Conservation (phyloP, 2,113 vertebrate species). For the Polypterus bichir region DNA sequence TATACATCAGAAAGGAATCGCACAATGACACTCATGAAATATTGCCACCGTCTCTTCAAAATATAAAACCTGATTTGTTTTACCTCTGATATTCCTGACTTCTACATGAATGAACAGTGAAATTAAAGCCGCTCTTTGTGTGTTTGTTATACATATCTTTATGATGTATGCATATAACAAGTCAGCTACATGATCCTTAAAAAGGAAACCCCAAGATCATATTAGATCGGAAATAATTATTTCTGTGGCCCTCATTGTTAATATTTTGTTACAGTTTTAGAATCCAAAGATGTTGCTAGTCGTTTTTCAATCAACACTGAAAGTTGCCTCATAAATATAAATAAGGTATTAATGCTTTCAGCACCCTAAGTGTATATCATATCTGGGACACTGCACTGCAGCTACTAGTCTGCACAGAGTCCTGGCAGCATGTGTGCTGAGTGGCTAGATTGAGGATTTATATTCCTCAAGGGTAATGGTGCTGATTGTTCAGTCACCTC, state of each 20-base stretch:
- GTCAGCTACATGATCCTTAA: too few species aligned
- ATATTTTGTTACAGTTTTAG: neutral
- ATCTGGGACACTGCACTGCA: neutral
- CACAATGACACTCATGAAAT: too few species aligned
- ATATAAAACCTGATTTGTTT: too few species aligned
- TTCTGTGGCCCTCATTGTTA: neutral
- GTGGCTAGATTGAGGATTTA: slow-evolving; percentile 25
- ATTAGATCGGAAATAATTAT: neutral
- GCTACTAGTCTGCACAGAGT: slow-evolving; percentile 14
- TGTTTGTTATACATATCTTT: too few species aligned
- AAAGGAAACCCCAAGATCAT: too few species aligned
- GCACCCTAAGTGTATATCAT: slow-evolving; percentile 3
- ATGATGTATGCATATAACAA: too few species aligned
- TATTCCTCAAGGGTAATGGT: slow-evolving; percentile 34
- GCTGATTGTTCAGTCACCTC: slow-evolving; percentile 47
- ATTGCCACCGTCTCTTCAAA: too few species aligned
- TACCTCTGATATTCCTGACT: too few species aligned
- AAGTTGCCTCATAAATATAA: slow-evolving; percentile 8
- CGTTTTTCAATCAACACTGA: neutral
- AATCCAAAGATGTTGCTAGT: neutral
- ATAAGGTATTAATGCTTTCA: slow-evolving; percentile 5
- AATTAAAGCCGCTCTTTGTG: too few species aligned
- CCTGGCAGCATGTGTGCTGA: slow-evolving; percentile 2
- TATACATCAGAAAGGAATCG: too few species aligned
- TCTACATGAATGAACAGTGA: too few species aligned